Evolutionary conservation across 2,113 vertebrate species (phyloP).

Genomic region (Ahaetulla prasina): DNA sequence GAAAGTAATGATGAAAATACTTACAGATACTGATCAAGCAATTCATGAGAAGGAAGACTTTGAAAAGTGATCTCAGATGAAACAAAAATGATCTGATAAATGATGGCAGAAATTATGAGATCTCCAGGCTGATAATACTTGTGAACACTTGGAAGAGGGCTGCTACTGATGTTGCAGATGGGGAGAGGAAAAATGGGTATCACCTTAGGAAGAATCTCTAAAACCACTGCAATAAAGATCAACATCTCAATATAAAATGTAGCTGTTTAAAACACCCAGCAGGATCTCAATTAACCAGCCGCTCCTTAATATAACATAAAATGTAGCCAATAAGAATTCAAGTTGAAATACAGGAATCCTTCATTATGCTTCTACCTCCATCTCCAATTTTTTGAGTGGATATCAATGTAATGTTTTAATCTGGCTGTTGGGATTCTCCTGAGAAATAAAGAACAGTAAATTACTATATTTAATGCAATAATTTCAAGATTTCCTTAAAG

Average conservation of each 20-base stretch:
- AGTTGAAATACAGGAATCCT: not conserved
- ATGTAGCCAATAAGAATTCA: not conserved
- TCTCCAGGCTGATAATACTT: not conserved
- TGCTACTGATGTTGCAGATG: not conserved
- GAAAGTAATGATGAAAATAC: not conserved
- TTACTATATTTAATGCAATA: not conserved
- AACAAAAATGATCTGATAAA: not conserved
- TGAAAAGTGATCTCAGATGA: not conserved
- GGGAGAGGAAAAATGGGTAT: not conserved
- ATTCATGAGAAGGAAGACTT: not conserved
- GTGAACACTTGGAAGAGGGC: not conserved
- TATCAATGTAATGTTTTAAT: not conserved
- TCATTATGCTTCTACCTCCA: not conserved
- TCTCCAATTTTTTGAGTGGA: not conserved
- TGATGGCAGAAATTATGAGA: not conserved
- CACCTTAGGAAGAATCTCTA: not conserved
- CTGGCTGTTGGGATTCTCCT: not conserved
- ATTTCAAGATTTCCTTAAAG: not conserved
- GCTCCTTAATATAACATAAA: not conserved
- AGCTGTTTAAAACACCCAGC: not conserved
- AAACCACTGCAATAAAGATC: too few relatives aligned
- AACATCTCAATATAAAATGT: not conserved
- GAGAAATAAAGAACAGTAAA: not conserved
- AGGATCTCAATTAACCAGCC: not conserved
- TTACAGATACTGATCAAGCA: not conserved